These are phyloP conservation scores for Ahaetulla prasina DNA, from an alignment of 2,113 vertebrate species.

Conservation along the genomic window DNA sequence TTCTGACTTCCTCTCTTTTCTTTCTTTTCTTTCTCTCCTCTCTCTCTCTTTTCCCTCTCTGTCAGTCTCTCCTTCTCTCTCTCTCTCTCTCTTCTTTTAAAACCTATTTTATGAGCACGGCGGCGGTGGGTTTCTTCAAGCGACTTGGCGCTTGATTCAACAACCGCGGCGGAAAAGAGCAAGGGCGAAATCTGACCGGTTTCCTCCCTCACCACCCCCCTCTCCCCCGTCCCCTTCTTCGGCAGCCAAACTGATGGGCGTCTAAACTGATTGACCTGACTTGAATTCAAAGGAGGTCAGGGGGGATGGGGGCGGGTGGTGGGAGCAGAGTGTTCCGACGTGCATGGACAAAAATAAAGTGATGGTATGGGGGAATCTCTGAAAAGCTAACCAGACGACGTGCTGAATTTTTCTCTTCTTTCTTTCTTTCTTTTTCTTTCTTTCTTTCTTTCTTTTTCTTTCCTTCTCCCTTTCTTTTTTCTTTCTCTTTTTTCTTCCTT, in stretches of 20 bases:
- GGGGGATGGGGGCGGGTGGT: not conserved
- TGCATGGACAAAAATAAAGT: not conserved
- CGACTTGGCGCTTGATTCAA: constrained; percentile 53
- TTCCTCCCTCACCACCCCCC: no score
- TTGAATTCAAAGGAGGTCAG: not conserved
- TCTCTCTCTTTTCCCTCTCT: no score
- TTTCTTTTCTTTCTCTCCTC: not conserved
- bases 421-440: no score
- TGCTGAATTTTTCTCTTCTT: not conserved
- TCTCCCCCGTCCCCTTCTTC: not conserved
- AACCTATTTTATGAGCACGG: not conserved
- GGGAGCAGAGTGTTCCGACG: not conserved
- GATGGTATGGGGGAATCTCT: not conserved
- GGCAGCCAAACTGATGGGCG: not conserved
- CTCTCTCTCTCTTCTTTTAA: not conserved
- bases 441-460: no score
- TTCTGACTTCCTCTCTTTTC: not conserved
- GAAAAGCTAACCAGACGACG: not conserved
- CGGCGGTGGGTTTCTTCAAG: constrained; percentile 44
- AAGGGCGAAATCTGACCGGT: constrained; percentile 39
- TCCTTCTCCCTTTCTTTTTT: not conserved
- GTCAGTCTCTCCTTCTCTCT: not conserved
- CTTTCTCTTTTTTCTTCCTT: not conserved
- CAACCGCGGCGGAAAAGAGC: constrained; percentile 14
- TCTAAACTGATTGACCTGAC: not conserved